Evolutionary conservation across 2,888 invertebrate genomes (phyloP), one percentile per base, ranked within the genome.

Genomic region (Tenthredo notha): DNA sequence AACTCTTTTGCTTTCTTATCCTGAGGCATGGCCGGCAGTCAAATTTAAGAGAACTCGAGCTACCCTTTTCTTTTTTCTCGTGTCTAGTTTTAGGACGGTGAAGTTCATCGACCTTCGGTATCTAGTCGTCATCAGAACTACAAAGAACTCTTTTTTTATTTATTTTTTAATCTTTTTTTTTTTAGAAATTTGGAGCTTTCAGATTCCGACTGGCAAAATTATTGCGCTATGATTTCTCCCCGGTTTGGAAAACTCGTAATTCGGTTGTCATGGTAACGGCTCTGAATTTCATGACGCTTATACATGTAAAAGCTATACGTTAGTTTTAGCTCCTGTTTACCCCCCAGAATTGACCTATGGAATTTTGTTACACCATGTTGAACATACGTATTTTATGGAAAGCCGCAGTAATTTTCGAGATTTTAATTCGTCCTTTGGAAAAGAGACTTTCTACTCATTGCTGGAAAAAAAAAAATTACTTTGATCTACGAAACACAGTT

Each of bases 261-360:
- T 80, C 80, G 80, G 80, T 80, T 61, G 80, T 61, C 80, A 80
- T 80, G 80, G 80, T 61, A 80, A 80, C 80, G 29, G 61, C 58
- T 74, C 72, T 43, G 72, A 40, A 80, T 80, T 80, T 61, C 80
- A 21, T 40, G 58, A 61, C 61, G 80, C 61, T 50, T 54, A 18
- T 18, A 67, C 18, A 9, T 65, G 29, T 10, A n/a, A n/a, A n/a
- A n/a, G n/a, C n/a, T n/a, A n/a, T n/a, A n/a, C n/a, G 18, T 37
- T 25, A 21, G 40, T 61, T 61, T 40, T 12, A 80, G 50, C 61
- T 29, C 21, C 33, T 61, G 40, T 80, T 61, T 80, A 80, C 40
- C 40, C 29, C 80, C 37, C 37, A 37, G 80, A 40, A 33, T 80
- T 61, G 12, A 54, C 50, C 80, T 61, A 25, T n/a, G 12, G 40